Base-by-base conservation (phyloP, 2,888 invertebrate genomes). In the Drosophila dives region DNA sequence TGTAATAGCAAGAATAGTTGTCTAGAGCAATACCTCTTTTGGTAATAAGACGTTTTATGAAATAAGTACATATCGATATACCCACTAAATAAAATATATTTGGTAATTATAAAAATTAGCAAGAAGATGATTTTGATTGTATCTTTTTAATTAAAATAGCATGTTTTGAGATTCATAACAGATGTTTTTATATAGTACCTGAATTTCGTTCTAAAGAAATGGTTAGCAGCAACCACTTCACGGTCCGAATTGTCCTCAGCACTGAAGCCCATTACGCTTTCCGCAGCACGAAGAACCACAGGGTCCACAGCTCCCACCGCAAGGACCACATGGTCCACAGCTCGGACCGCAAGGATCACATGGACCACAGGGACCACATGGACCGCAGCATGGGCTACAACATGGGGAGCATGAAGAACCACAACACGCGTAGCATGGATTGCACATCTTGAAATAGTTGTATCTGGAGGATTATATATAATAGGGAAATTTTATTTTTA, bases 391-490 rank as follows among this genome's bases (percentile, higher is more conserved):
- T 1, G 75, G 61, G 2, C 70, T 12, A n/a, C 59, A 72, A 32
- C 72, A 75, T 6, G 66, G 63, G 12, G 65, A 36, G 40, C 72
- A 75, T 48, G 54, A 42, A 2, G 56, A 42, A n/a, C 71, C 59
- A 38, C 64, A 56, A 33, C 77, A 74, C 33, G 79, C 64, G n/a
- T 66, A 61, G 64, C 80, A 74, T 3, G 76, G 54, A 59, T 64
- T 55, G 36, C 82, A 83, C 76, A 83, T 80, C 50, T 59, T 83
- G 58, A 48, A 33, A 6, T 4, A 23, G 34, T n/a, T 20, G 15
- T 2, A 23, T 12, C 17, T 12, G 20, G 6, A 3, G 12, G n/a
- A 55, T n/a, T 38, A 12, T 20, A 17, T 26, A 55, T 55, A 10
- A 26, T 29, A 29, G 11, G 8, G 8, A 23, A 45, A 45, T 23